Evolutionary conservation across 2,113 vertebrate species (phyloP).

Genomic region (Nesoenas mayeri): DNA sequence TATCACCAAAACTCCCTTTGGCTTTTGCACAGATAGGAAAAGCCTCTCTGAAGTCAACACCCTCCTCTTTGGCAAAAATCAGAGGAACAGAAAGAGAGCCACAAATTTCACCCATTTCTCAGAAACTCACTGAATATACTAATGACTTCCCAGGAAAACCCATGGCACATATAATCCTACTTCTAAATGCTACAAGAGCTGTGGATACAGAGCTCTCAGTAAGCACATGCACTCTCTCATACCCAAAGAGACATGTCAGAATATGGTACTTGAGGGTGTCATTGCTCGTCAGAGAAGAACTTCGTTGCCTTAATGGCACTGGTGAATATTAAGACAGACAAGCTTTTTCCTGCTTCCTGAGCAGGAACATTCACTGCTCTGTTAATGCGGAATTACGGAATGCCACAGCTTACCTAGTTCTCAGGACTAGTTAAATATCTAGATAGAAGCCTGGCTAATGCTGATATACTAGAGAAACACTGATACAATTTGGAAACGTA

Average conservation of each 20-base stretch:
- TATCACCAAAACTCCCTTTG: background rate
- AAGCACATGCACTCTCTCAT: background rate
- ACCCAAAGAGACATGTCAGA: background rate
- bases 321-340: background rate
- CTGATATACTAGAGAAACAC: fast-evolving
- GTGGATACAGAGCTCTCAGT: background rate
- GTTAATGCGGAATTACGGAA: background rate
- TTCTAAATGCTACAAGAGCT: background rate
- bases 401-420: background rate
- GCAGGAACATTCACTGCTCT: background rate
- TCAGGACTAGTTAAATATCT: background rate
- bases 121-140: background rate
- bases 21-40: background rate
- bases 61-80: background rate
- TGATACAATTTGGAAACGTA: background rate
- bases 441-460: background rate
- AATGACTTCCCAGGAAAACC: background rate
- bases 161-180: background rate
- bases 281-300: background rate
- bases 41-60: background rate
- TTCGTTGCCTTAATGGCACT: background rate
- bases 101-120: background rate
- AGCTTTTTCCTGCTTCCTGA: background rate
- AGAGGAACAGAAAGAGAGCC: background rate
- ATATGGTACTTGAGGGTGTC: background rate